Evolutionary conservation across 30 jellyfish, hydroid and myxozoan genomes (phyloP).

Genomic region (Hydractinia symbiolongicarpus): DNA sequence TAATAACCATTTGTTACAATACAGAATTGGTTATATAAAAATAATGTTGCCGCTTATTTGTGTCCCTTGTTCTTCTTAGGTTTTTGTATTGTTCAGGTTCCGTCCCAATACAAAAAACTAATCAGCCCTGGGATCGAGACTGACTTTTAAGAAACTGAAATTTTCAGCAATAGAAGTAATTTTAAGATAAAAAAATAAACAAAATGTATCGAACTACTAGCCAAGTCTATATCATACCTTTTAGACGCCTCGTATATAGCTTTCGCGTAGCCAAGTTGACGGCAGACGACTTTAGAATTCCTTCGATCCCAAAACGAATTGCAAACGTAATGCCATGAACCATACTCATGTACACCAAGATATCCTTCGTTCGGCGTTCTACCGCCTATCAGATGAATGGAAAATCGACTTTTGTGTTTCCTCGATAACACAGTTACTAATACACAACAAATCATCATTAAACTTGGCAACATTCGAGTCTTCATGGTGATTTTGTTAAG

Average conservation of each 20-base stretch:
- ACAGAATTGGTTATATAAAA: too few relatives aligned
- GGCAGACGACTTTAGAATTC: constrained; percentile 25
- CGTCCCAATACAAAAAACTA: too few relatives aligned
- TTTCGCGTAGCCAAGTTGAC: constrained; percentile 23
- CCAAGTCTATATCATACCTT: not conserved
- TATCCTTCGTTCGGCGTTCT: not conserved
- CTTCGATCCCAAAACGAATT: constrained; percentile 19
- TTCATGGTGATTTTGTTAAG: not conserved
- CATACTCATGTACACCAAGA: not conserved
- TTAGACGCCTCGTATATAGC: not conserved
- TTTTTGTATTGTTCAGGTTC: too few relatives aligned
- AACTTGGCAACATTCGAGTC: not conserved
- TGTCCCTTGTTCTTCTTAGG: too few relatives aligned
- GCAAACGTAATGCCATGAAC: constrained; percentile 15
- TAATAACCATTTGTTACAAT: too few relatives aligned
- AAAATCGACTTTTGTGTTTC: not conserved
- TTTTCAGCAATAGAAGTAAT: too few relatives aligned
- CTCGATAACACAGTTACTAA: not conserved
- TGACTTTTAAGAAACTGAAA: too few relatives aligned
- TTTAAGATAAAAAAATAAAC: too few relatives aligned
- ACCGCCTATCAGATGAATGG: constrained; percentile 3
- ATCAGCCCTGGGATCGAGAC: too few relatives aligned
- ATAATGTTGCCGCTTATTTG: too few relatives aligned
- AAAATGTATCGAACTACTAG: too few relatives aligned
- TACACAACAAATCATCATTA: not conserved